Conservation (phyloP, 2,888 invertebrate genomes). For the Tetropium fuscum region DNA sequence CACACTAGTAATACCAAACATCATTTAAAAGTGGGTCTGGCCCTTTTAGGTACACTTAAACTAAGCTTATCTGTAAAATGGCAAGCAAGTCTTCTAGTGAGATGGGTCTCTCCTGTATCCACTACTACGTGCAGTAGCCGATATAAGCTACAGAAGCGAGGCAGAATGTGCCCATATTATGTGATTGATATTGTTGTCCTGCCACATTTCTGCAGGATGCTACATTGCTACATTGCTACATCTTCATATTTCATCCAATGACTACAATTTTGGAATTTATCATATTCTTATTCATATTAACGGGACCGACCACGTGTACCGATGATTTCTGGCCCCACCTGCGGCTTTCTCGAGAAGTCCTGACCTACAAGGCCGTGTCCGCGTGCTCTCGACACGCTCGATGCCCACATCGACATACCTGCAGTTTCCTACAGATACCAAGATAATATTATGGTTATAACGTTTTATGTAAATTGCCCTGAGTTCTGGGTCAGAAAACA, state of each 20-base stretch:
- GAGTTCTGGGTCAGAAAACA: conserved; percentile 36
- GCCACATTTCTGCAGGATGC: no score
- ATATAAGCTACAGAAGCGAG: no score
- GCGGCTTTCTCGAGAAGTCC: conserved; percentile 37
- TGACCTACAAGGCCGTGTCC: conserved; percentile 43
- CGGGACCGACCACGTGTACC: conserved; percentile 28
- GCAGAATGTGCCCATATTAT: no score
- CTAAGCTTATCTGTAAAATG: no score
- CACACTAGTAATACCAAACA: no score
- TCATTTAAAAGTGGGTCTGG: no score
- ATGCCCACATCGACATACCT: conserved; percentile 27
- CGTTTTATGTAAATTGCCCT: conserved; percentile 25
- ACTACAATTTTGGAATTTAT: conserved; percentile 20
- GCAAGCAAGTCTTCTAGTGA: no score
- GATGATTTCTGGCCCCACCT: conserved; percentile 28
- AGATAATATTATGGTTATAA: conserved; percentile 3
- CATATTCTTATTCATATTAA: conserved; percentile 27
- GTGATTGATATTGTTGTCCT: no score
- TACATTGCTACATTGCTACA: no score
- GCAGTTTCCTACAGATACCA: conserved; percentile 6
- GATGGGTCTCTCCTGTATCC: no score
- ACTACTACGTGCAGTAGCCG: no score
- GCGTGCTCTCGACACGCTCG: conserved; percentile 35
- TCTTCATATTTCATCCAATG: neutral
- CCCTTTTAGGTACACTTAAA: no score